Percentiles rank a stretch among this genome's conserved stretches.
Conservation (phyloP, 2,113 vertebrate genomes). For the Promerops cafer region DNA sequence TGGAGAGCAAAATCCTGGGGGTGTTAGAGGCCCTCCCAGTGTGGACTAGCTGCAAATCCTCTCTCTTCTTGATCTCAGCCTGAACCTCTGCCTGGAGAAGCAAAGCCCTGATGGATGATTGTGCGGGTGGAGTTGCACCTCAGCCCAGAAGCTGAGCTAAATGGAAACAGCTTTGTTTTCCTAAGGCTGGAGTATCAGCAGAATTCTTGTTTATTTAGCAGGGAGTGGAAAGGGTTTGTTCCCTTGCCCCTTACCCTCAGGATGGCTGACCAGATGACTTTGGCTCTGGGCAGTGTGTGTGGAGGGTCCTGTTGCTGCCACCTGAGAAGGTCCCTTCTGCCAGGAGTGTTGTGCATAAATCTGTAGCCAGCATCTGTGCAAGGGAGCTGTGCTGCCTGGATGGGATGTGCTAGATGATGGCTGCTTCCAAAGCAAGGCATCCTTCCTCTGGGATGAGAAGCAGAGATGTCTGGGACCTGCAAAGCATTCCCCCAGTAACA, state of each 20-base stretch:
- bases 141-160: slow-evolving; percentile 20
- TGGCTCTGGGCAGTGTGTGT: neutral
- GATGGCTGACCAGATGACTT: neutral
- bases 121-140: slow-evolving; percentile 31
- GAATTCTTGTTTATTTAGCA: slow-evolving; percentile 33
- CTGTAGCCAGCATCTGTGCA: neutral
- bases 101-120: neutral
- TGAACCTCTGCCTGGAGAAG: slow-evolving; percentile 33
- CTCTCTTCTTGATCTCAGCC: slow-evolving; percentile 2
- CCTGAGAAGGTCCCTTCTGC: neutral
- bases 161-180: slow-evolving; percentile 63
- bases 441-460: neutral
- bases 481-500: neutral
- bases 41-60: neutral
- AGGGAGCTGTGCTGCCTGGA: neutral
- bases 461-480: neutral
- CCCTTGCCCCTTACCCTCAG: neutral
- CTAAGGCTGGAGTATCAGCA: slow-evolving; percentile 27
- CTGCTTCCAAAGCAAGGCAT: neutral
- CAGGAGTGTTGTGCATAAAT: neutral
- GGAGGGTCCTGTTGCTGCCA: neutral
- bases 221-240: neutral
- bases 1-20: neutral
- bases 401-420: neutral
- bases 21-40: neutral